Evolutionary conservation across 1,140 invertebrate species (phyloP), one percentile per base, ranked within the genome.

Genomic region (Notospermus geniculatus): DNA sequence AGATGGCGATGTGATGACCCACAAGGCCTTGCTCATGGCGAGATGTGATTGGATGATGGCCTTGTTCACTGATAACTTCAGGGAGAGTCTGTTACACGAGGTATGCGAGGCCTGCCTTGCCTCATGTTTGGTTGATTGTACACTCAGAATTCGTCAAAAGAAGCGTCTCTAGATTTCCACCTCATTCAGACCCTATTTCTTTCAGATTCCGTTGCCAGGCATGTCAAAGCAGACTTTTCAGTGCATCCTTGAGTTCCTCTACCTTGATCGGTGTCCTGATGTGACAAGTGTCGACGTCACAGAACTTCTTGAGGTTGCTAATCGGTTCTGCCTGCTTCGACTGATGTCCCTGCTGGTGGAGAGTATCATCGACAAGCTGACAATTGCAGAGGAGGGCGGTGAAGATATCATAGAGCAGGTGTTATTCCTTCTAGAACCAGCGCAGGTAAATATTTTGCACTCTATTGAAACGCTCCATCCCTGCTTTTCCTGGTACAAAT

Each of bases 41-140:
- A 84, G 93, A 23, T 96, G 93, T 80, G 93, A 97, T 79, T 90
- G 95, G 74, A 95, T 97, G 93, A 88, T 65, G 60, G 93, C 93
- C 50, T 97, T 97, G 95, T 93, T 97, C 75, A 89, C 90, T 66
- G 92, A 91, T 32, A 91, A 95, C 83, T 97, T 96, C 78, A 84
- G 89, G 50, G 95, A 97, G 80, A 90, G 92, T 74, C 91, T 88
- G 70, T 92, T 92, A 43, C 91, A 93, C 87, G 87, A 92, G 73
- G 92, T 95, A 82, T 85, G 71, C 74, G 41, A 2, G 29, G n/a
- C n/a, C n/a, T n/a, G n/a, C n/a, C n/a, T n/a, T n/a, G n/a, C n/a
- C n/a, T n/a, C n/a, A n/a, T n/a, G n/a, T n/a, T n/a, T n/a, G n/a
- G n/a, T n/a, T n/a, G n/a, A n/a, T n/a, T n/a, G n/a, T n/a, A n/a